Base-by-base conservation (phyloP, 2,113 vertebrate species). In the Raja brachyura region DNA sequence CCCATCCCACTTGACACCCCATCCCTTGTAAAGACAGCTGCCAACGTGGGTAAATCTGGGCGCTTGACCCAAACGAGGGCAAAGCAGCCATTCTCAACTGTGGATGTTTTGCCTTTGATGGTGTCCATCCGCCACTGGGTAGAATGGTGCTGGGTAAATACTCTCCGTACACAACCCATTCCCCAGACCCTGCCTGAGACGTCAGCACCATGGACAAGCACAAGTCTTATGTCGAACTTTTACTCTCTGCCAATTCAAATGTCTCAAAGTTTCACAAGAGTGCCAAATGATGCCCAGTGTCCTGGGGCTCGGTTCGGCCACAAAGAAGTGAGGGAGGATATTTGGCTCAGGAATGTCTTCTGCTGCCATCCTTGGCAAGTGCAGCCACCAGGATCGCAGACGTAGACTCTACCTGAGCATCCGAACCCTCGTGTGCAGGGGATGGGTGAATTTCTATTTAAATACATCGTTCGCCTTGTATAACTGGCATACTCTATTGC, bases 401-500 rank as follows among this genome's bases (percentile, higher is more conserved):
- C 25, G 20, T 13, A 11, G 22, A 25, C n/a, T 28, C 88, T 48
- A 31, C 20, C 90, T 39, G 66, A 25, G 13, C 90, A 48, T 8
- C 66, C 11, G 48, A 92, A 92, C 68, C 63, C 33, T 39, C 31
- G 48, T 39, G 31, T 39, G 66, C 63, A 48, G 25, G 86, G 28
- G 86, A 31, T 90, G 90, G 90, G 90, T 73, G 90, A 92, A 79
- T 73, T 70, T 48, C 39, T 39, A 14, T 73, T 39, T 73, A 1
- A 68, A 92, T 1, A 68, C 33, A 22, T 73, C 56, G 8, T 73
- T 90, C 88, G 39, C 4, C 63, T 48, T 70, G 16, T 90, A 33
- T 39, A 61, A 86, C 83, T 63, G 83, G 59, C 28, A 86, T 56
- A 86, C 28, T 63, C 61, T 18, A 63, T 86, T 86, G 31, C 59